Evolutionary conservation across 2,113 vertebrate genomes (phyloP).

Genomic region (Agelaius phoeniceus): DNA sequence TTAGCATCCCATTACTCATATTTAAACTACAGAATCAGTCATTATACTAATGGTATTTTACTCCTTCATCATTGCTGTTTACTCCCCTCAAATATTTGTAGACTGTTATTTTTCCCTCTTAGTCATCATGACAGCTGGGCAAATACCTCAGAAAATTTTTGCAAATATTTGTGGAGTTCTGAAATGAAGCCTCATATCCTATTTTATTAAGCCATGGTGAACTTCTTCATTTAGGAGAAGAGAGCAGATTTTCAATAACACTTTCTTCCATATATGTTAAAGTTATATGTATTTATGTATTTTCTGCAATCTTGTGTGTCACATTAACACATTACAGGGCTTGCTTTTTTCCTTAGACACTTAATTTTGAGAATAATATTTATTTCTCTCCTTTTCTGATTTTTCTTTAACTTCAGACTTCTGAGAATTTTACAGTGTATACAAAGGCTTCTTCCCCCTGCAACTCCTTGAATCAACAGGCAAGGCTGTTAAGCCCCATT

Average conservation of each 20-base stretch:
- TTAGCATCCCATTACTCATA: neutral
- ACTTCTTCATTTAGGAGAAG: neutral
- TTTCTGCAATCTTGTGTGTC: neutral
- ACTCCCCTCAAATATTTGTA: slow-evolving; percentile 19
- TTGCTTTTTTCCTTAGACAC: neutral
- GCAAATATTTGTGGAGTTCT: slow-evolving; percentile 22
- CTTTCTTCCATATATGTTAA: neutral
- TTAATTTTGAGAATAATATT: neutral
- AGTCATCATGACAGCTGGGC: neutral
- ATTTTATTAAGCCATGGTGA: neutral
- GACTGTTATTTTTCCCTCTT: slow-evolving; percentile 7
- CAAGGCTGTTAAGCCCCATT: neutral
- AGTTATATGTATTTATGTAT: neutral
- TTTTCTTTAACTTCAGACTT: neutral
- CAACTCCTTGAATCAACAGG: neutral
- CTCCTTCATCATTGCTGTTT: neutral
- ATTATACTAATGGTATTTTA: neutral
- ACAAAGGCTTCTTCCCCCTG: fast-evolving
- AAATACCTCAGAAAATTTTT: slow-evolving; percentile 16
- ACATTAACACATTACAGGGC: neutral
- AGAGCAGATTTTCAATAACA: neutral
- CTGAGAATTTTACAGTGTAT: neutral
- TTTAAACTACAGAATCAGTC: neutral
- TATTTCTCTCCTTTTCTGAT: neutral
- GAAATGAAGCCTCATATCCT: neutral